A percentile compares a stretch with the other conserved stretches of the same genome.
These are phyloP conservation scores for Helicolenus hilgendorfi DNA, from an alignment of 2,797 vertebrate genomes.

Conservation along the genomic window DNA sequence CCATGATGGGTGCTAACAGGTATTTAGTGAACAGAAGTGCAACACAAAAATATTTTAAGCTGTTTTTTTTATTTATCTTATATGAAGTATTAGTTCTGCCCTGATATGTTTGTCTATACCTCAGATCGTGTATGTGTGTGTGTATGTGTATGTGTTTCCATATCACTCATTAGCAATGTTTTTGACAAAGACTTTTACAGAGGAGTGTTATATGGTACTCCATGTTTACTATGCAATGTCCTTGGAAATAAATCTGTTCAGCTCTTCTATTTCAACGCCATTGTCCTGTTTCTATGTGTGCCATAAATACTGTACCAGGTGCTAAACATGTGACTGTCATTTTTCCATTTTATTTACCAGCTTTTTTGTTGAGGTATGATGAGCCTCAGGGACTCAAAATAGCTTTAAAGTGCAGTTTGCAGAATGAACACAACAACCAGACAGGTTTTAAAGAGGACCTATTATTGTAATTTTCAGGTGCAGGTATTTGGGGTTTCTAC, in stretches of 20 bases:
- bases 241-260: conserved; percentile 75
- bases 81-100: conserved; percentile 68
- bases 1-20: not conserved
- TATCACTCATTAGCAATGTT: conserved; percentile 17
- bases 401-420: no score
- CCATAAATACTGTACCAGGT: not conserved
- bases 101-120: conserved; percentile 47
- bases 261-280: conserved; percentile 9
- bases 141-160: conserved; percentile 14
- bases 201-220: conserved; percentile 5
- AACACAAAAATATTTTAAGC: not conserved
- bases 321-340: not conserved
- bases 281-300: not conserved
- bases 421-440: no score
- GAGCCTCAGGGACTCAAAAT: no score
- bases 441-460: no score
- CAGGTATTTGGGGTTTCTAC: no score
- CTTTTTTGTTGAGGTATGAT: not conserved
- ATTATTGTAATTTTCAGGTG: no score
- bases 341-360: not conserved
- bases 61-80: not conserved
- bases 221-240: conserved; percentile 81
- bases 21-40: not conserved
- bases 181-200: not conserved
- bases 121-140: conserved; percentile 21